These are phyloP conservation scores for Pseudochirops cupreus DNA, from an alignment of 2,797 vertebrate species.

Conservation along the genomic window DNA sequence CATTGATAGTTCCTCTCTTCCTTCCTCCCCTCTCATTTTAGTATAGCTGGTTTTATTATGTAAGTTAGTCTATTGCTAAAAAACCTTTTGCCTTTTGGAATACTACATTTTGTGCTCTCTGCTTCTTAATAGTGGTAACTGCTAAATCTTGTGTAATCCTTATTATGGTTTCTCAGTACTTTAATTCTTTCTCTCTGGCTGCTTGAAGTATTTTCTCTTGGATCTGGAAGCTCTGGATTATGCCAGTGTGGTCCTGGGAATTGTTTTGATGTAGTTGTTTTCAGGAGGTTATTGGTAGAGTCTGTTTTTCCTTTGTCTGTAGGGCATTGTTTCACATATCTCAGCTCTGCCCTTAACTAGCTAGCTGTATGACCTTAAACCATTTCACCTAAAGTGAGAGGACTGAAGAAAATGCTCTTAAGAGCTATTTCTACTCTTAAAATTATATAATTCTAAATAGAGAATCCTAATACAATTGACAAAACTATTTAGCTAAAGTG, in stretches of 20 bases:
- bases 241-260: background rate
- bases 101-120: background rate
- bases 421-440: background rate
- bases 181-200: background rate
- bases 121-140: background rate
- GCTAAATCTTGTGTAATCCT: background rate
- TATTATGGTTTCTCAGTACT: background rate
- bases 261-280: background rate
- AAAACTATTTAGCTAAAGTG: slow-evolving; percentile 9
- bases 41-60: background rate
- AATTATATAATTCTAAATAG: background rate
- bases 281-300: background rate
- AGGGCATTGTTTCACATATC: too few species aligned
- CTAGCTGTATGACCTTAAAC: too few species aligned
- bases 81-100: background rate
- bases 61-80: background rate
- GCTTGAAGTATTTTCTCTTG: background rate
- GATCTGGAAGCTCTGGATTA: background rate
- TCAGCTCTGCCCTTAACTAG: too few species aligned
- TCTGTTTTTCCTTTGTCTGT: background rate
- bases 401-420: background rate
- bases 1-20: too few species aligned
- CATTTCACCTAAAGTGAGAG: background rate
- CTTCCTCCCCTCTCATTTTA: background rate
- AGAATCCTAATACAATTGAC: background rate